Percentiles rank a stretch among this genome's conserved stretches.
phyloP scores from a whole-genome alignment of 2,797 vertebrate species.

The Oreochromis mossambicus region DNA sequence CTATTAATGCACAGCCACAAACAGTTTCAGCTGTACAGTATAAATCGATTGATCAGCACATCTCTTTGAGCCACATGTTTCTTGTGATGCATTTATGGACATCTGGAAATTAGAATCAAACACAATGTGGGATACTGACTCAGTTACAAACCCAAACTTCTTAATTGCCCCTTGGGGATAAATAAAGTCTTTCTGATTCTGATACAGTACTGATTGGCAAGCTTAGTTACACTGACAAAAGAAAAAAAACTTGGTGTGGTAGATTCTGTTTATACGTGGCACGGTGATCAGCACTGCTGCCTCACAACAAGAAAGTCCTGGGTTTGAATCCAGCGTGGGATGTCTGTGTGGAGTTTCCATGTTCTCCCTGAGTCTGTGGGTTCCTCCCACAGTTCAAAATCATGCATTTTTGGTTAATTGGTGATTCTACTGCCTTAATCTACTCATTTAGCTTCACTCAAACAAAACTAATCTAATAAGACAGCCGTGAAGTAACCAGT shows the following conservation, averaged over 20 bases:
- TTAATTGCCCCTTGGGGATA: too few relatives aligned
- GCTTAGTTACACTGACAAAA: not conserved
- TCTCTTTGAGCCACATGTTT: not conserved
- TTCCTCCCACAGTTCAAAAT: not conserved
- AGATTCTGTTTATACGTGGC: accelerated
- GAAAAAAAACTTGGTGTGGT: too few relatives aligned
- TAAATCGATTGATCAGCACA: accelerated
- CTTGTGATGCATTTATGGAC: not conserved
- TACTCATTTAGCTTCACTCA: accelerated
- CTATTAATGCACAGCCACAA: not conserved
- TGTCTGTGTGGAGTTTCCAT: not conserved
- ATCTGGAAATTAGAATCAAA: not conserved
- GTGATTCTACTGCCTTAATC: not conserved
- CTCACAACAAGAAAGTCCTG: not conserved
- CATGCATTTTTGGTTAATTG: accelerated
- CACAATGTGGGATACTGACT: not conserved
- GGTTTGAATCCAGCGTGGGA: not conserved
- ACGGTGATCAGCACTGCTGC: not conserved
- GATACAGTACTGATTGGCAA: accelerated
- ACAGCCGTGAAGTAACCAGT: not conserved
- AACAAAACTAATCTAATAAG: not conserved
- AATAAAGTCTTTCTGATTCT: too few relatives aligned
- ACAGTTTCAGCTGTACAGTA: accelerated
- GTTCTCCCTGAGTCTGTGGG: accelerated
- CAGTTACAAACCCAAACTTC: accelerated